Base-by-base conservation (phyloP, 2,113 vertebrate species). In the Scatophagus argus region DNA sequence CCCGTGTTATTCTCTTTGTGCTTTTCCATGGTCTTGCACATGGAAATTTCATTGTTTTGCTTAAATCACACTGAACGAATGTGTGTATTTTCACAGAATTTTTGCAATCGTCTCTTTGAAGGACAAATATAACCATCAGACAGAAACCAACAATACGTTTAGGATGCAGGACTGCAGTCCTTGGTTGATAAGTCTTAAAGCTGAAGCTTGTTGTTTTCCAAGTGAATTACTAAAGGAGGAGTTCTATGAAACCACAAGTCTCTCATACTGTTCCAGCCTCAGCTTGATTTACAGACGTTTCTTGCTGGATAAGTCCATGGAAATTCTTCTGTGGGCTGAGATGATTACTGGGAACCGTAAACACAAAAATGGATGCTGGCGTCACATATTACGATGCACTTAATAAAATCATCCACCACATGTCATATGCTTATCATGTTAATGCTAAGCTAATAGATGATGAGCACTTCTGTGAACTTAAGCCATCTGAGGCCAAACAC, bases 381-480 rank as follows among this genome's bases (percentile, higher is more conserved):
- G 56, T 79, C 76, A 86, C 9, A 17, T 38, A 47, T 21, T 2
- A 0, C 0, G 51, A 21, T 0, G 21, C 1, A 29, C 1, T 36
- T 7, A 3, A 55, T 69, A 54, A 41, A 32, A 56, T 52, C 58
- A 19, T 80, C 11, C 14, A 8, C 68, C 62, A 65, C 68, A 69
- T 65, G 76, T 58, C 27, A 11, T 17, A 0, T 76, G 31, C 72
- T 86, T 74, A 65, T 51, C 41, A 31, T 60, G 39, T 36, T 49
- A 32, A 65, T 47, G 13, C 29, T 27, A 8, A 65, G 23, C n/a
- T 59, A 69, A 74, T 23, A 65, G 59, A 63, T 10, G 44, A 78
- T 25, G 46, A 81, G 61, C n/a, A 11, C 55, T 49, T 29, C 44
- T 16, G 19, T 64, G 2, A 55, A 56, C 46, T 65, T 8, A 65